phyloP scores from a whole-genome alignment of 2,113 vertebrate genomes.

The Maccullochella peelii region DNA sequence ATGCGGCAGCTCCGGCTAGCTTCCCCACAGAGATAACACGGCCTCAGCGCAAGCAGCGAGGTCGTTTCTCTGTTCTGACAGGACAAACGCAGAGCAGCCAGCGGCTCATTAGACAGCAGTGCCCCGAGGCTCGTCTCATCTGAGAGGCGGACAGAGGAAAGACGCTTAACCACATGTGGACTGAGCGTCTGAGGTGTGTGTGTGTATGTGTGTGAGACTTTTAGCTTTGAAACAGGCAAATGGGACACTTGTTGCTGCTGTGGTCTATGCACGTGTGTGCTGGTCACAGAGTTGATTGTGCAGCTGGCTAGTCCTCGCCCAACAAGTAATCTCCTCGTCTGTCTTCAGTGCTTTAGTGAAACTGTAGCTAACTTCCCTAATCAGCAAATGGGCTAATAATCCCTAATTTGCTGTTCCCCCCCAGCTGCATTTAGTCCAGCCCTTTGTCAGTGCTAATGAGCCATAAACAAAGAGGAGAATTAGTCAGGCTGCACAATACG shows the following conservation, averaged over 20 bases:
- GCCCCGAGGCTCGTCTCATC: conserved; percentile 50
- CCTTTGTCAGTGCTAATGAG: conserved; percentile 33
- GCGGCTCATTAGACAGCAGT: conserved; percentile 64
- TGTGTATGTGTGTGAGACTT: neutral
- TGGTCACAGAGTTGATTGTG: neutral
- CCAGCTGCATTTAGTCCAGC: conserved; percentile 1
- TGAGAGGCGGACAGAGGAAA: conserved; percentile 30
- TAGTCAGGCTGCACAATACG: conserved; percentile 19
- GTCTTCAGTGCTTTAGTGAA: conserved; percentile 2
- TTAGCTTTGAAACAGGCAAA: neutral
- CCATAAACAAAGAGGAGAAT: conserved; percentile 23
- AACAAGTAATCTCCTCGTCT: conserved; percentile 6
- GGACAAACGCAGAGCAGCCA: conserved; percentile 51
- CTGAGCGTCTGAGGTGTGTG: conserved; percentile 14
- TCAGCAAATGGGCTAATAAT: conserved; percentile 44
- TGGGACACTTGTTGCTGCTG: neutral
- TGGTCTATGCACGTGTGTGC: neutral
- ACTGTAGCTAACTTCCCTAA: conserved; percentile 15
- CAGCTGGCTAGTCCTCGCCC: neutral
- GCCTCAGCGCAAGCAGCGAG: conserved; percentile 22
- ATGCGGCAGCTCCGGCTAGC: conserved; percentile 60
- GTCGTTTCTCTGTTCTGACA: conserved; percentile 52
- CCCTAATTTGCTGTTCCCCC: conserved; percentile 6
- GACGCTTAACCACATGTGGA: conserved; percentile 58
- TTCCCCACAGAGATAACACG: conserved; percentile 41